phyloP scores from a whole-genome alignment of 2,113 vertebrate genomes.

The Setophaga coronata region DNA sequence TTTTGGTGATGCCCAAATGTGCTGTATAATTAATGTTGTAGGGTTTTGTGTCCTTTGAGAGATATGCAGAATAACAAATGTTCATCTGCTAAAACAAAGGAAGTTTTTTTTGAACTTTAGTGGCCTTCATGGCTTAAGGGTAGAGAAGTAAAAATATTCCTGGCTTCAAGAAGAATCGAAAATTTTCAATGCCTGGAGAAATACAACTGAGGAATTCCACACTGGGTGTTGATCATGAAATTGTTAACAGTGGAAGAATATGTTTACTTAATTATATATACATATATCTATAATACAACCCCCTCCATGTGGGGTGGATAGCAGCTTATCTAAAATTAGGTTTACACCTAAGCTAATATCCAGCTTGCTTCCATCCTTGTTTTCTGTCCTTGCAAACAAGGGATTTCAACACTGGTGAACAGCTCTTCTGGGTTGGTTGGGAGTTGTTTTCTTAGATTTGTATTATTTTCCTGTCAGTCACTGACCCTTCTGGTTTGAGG shows the following conservation, averaged over 20 bases:
- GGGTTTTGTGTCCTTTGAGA: not conserved
- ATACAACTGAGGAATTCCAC: not conserved
- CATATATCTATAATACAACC: not conserved
- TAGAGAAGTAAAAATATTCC: not conserved
- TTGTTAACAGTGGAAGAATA: not conserved
- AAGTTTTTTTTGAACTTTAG: not conserved
- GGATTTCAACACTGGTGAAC: not conserved
- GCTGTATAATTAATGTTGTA: not conserved
- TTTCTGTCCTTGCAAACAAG: not conserved
- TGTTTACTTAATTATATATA: not conserved
- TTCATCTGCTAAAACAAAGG: not conserved
- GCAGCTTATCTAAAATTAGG: not conserved
- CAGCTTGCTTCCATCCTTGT: not conserved
- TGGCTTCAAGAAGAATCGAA: not conserved
- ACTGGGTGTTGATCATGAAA: not conserved
- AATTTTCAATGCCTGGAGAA: not conserved
- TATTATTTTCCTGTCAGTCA: not conserved
- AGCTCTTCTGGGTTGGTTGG: not conserved
- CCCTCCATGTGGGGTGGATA: rapidly evolving
- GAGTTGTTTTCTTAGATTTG: not conserved
- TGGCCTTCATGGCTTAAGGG: not conserved
- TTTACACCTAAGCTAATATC: not conserved
- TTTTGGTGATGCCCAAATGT: not conserved
- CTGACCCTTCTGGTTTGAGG: not conserved
- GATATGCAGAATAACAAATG: not conserved